Percentiles rank a stretch among this genome's conserved stretches.
phyloP scores from a whole-genome alignment of 2,113 vertebrate genomes.

The Falcunculus frontatus region DNA sequence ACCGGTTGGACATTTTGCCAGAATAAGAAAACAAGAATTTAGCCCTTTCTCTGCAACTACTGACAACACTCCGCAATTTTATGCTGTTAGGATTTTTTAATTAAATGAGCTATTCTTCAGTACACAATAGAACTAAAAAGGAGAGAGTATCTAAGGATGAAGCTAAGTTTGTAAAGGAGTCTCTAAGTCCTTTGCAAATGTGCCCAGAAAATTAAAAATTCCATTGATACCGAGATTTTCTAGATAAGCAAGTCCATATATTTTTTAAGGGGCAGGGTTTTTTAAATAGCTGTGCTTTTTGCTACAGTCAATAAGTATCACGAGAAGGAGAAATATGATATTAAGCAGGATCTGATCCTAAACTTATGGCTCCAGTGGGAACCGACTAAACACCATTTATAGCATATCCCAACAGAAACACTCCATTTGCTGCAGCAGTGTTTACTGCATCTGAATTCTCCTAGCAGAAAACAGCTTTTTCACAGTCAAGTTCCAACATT shows the following conservation, averaged over 20 bases:
- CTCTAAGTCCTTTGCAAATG: neutral
- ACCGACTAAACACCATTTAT: neutral
- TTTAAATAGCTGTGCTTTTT: neutral
- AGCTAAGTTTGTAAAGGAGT: neutral
- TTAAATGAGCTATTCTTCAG: neutral
- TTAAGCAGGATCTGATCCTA: slow-evolving; percentile 45
- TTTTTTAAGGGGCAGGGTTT: neutral
- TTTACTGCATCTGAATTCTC: slow-evolving; percentile 30
- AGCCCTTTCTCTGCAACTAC: neutral
- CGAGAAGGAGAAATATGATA: slow-evolving; percentile 48
- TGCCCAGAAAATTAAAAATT: neutral
- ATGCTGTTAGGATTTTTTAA: neutral
- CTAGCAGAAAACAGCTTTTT: slow-evolving; percentile 27
- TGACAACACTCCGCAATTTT: neutral
- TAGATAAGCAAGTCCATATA: neutral
- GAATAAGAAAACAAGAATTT: neutral
- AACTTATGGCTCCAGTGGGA: slow-evolving; percentile 37
- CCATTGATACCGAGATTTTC: neutral
- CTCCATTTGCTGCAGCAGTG: slow-evolving; percentile 1
- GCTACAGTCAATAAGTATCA: slow-evolving; percentile 13
- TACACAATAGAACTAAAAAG: neutral
- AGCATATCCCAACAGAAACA: slow-evolving; percentile 38
- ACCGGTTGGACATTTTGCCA: neutral
- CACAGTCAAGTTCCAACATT: neutral
- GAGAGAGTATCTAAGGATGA: neutral